Evolutionary conservation across 1,140 invertebrate genomes (phyloP).

Genomic region (Elymnias hypermnestra): DNA sequence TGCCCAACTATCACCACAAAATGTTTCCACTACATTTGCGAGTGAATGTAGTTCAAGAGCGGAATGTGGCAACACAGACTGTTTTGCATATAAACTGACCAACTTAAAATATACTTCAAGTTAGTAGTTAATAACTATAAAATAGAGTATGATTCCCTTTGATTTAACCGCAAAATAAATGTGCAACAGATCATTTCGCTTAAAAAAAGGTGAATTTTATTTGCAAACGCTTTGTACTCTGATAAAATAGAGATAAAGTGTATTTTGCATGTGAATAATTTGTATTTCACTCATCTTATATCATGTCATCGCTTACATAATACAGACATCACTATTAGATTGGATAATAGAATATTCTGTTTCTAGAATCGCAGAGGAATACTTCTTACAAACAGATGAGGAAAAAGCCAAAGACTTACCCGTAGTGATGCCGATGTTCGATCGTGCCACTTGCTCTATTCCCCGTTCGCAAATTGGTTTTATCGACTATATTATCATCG

Average conservation of each 20-base stretch:
- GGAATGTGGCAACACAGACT: constrained; percentile 25
- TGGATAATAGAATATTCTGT: neutral
- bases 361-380: constrained; percentile 88
- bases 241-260: neutral
- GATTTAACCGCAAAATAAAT: neutral
- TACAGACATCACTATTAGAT: too few relatives aligned
- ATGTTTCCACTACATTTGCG: constrained; percentile 32
- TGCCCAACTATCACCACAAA: constrained; percentile 24
- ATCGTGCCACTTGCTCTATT: constrained; percentile 93
- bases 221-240: neutral
- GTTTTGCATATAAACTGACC: constrained; percentile 24
- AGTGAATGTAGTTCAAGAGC: constrained; percentile 49
- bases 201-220: constrained; percentile 1
- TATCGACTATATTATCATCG: constrained; percentile 96
- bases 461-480: constrained; percentile 98
- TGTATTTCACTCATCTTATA: constrained; percentile 6
- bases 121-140: too few relatives aligned
- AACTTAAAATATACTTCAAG: too few relatives aligned
- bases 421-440: constrained; percentile 98
- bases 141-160: neutral
- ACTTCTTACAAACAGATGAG: constrained; percentile 95
- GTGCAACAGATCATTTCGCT: constrained; percentile 7
- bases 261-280: neutral
- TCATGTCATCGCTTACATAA: too few relatives aligned
- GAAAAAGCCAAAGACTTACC: constrained; percentile 90